These are phyloP conservation scores for Coregonus suidteri DNA, from an alignment of 2,797 vertebrate genomes.

Conservation along the genomic window DNA sequence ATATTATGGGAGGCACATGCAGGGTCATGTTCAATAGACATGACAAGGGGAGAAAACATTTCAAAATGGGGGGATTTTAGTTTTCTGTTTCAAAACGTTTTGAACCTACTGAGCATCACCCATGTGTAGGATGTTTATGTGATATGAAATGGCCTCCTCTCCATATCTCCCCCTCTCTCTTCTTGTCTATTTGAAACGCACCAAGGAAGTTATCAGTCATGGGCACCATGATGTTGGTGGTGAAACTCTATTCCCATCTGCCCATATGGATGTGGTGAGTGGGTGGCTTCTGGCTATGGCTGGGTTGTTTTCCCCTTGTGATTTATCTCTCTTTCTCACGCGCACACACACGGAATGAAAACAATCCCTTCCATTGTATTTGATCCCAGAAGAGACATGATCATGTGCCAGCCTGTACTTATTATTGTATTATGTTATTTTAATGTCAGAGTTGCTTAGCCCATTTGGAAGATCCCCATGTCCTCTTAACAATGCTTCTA, in stretches of 20 bases:
- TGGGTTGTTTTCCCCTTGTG: constrained; percentile 28
- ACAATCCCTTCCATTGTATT: constrained; percentile 46
- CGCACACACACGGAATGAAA: constrained; percentile 3
- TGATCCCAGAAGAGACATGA: constrained; percentile 20
- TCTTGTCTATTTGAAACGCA: neutral
- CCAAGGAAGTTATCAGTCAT: neutral
- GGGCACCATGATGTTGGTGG: constrained; percentile 23
- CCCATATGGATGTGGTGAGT: constrained; percentile 38
- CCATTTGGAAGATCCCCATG: neutral
- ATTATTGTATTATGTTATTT: constrained; percentile 16
- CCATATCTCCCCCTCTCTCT: neutral
- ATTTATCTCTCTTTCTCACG: constrained; percentile 28
- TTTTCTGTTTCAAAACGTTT: neutral
- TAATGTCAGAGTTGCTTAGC: neutral
- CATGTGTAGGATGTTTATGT: neutral
- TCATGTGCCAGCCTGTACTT: constrained; percentile 36
- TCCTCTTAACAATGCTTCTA: neutral
- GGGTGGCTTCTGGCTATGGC: constrained; percentile 43
- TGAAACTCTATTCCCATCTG: constrained; percentile 40
- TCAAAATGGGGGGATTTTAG: accelerated
- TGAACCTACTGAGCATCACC: neutral
- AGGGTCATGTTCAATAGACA: neutral
- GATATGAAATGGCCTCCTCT: neutral
- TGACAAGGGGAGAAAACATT: neutral
- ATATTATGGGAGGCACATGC: constrained; percentile 28